Conservation (phyloP, 2,113 vertebrate genomes). For the Marcusenius ussheri region DNA sequence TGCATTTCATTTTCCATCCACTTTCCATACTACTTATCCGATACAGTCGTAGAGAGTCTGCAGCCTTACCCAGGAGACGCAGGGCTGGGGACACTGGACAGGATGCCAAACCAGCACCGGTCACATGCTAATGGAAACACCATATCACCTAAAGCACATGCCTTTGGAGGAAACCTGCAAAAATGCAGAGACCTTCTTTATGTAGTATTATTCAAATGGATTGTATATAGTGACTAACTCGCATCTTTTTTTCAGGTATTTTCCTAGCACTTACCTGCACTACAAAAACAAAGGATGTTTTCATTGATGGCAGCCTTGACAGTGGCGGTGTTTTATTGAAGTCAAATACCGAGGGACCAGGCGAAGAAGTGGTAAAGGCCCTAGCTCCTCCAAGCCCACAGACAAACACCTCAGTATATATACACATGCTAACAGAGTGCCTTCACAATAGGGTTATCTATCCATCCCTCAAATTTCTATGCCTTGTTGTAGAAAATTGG, state of each 20-base stretch:
- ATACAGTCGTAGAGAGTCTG: neutral
- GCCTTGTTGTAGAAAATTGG: neutral
- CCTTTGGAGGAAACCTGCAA: neutral
- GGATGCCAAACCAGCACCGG: neutral
- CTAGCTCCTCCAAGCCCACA: neutral
- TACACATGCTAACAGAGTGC: neutral
- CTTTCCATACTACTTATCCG: neutral
- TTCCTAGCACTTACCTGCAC: constrained; percentile 59
- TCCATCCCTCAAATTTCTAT: neutral
- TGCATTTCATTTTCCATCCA: neutral
- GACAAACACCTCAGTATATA: neutral
- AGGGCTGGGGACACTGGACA: neutral
- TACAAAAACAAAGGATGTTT: constrained; percentile 33
- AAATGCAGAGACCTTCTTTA: neutral
- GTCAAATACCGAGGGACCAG: constrained; percentile 82
- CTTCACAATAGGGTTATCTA: neutral
- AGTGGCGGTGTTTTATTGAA: constrained; percentile 75
- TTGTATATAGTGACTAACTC: neutral
- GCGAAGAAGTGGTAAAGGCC: constrained; percentile 75
- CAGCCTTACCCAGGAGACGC: neutral
- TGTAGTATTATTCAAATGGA: neutral
- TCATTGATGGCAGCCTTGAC: constrained; percentile 56
- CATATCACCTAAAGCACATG: neutral
- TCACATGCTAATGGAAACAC: too few species aligned
- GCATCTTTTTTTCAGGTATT: constrained; percentile 45